Evolutionary conservation across 2,797 vertebrate genomes (phyloP), one percentile per base, ranked within the genome.

Genomic region (Podargus strigoides): DNA sequence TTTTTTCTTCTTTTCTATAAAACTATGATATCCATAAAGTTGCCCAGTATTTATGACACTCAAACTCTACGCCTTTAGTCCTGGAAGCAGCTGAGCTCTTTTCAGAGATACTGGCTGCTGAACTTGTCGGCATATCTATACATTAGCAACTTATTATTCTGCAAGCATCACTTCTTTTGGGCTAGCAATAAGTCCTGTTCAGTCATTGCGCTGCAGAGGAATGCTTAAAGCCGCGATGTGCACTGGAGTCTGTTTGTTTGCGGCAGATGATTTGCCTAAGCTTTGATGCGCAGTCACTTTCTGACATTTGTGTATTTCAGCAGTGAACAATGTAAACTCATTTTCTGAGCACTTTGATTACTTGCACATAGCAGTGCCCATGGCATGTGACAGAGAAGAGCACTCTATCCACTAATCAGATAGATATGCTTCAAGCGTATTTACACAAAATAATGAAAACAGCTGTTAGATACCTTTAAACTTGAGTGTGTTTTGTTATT

Each of bases 401-500:
- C 97, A 97, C 96, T 98, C 97, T 97, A 95, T 97, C 97, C 97
- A 98, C 98, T 98, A 98, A 98, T 98, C 98, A 98, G 98, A 98
- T 98, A 97, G 98, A 98, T 97, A 97, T 97, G 97, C 98, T 98
- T 97, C 96, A 97, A 98, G 98, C 97, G 92, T 98, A 97, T 98
- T 98, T 98, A 98, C 97, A 98, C 97, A 98, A 97, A 98, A 98
- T 98, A 98, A 98, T 98, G 98, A 98, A 98, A 98, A 98, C 98
- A 98, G 97, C 98, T 98, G 98, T 97, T 98, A 98, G 97, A 97
- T 98, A 98, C 98, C 98, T 98, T 98, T 98, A 98, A 98, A 98
- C 97, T 98, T 97, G 97, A 98, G 97, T 97, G 96, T 98, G 97
- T 98, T 98, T 98, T 98, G 97, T 98, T 98, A 98, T 98, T 98